Percentiles rank a stretch among this genome's conserved stretches.
Evolutionary conservation across 2,113 vertebrate genomes (phyloP).

Genomic region (Silurus glanis): DNA sequence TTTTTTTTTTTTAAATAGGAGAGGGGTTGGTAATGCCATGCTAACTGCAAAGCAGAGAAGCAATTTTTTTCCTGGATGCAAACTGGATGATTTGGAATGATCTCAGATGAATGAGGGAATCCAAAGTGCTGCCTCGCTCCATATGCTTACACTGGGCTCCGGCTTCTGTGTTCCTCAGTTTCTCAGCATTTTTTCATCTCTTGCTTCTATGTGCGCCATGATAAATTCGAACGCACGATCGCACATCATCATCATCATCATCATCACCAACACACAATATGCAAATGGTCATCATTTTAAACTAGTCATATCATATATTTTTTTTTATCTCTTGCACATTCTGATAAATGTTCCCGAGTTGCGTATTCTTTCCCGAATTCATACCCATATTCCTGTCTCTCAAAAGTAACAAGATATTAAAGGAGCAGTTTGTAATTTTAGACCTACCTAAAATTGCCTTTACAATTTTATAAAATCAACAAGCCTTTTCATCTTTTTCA

Average conservation of each 20-base stretch:
- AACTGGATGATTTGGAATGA: conserved; percentile 19
- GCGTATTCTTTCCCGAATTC: neutral
- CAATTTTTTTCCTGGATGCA: conserved; percentile 29
- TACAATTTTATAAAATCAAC: neutral
- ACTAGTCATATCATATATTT: neutral
- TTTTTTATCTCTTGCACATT: neutral
- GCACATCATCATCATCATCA: neutral
- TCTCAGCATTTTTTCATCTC: neutral
- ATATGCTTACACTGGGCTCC: neutral
- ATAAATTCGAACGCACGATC: neutral
- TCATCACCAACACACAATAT: conserved; percentile 11
- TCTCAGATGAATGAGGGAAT: conserved; percentile 14
- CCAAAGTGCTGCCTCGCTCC: neutral
- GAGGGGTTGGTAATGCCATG: neutral
- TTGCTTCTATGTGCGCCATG: neutral
- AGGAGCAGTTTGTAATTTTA: conserved; percentile 22
- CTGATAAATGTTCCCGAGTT: neutral
- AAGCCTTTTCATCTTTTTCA: neutral
- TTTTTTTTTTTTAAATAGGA: neutral
- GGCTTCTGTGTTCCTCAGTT: neutral
- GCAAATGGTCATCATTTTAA: conserved; percentile 22
- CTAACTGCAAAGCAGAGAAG: conserved; percentile 19
- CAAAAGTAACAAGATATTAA: neutral
- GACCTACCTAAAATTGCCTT: neutral
- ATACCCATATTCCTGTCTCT: no score